These are phyloP conservation scores for Pollimyrus isidori DNA, from an alignment of 2,113 vertebrate genomes.

Conservation along the genomic window DNA sequence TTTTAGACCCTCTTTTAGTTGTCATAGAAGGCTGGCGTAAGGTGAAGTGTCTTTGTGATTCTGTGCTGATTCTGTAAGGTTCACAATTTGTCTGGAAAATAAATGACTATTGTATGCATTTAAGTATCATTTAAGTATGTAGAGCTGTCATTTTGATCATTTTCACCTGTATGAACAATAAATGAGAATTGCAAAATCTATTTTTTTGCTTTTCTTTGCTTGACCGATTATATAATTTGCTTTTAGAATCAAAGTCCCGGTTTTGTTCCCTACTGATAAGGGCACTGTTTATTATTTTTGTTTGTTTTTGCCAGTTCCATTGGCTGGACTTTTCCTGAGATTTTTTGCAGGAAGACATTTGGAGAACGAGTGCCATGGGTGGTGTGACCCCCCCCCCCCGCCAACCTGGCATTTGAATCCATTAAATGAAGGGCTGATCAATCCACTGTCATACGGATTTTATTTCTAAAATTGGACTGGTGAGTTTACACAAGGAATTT, in stretches of 20 bases:
- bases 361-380: too few species aligned
- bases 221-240: background rate
- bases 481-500: background rate
- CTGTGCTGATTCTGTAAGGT: slow-evolving; percentile 8
- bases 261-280: background rate
- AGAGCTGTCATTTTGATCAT: slow-evolving; percentile 22
- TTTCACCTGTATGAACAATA: slow-evolving; percentile 29
- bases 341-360: background rate
- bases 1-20: background rate
- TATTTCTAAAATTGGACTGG: background rate
- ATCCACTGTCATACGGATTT: background rate
- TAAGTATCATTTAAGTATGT: slow-evolving; percentile 3
- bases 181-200: slow-evolving; percentile 41
- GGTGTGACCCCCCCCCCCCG: background rate
- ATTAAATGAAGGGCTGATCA: background rate
- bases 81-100: slow-evolving; percentile 10
- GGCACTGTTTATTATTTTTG: background rate
- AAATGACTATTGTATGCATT: slow-evolving; percentile 7
- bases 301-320: background rate
- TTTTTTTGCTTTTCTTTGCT: slow-evolving; percentile 26
- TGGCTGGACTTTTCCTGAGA: background rate
- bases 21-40: background rate
- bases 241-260: background rate
- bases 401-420: background rate
- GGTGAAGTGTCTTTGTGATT: background rate